A percentile compares a stretch with the other conserved stretches of the same genome.
phyloP scores from a whole-genome alignment of 2,797 vertebrate species.

The Hylomyscus alleni region DNA sequence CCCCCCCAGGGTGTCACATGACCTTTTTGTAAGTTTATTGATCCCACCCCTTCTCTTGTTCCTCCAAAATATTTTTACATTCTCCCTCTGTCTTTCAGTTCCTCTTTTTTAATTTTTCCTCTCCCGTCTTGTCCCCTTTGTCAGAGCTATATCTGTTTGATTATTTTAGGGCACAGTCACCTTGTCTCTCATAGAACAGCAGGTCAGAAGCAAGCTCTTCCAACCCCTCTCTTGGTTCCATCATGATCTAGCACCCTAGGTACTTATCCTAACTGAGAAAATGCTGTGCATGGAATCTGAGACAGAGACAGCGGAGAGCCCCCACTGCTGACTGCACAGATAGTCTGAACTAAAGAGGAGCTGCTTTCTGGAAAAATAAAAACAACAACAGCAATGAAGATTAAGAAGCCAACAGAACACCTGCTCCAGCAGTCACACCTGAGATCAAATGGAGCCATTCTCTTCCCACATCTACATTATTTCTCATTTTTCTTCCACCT shows the following conservation, averaged over 20 bases:
- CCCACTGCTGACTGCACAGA: neutral
- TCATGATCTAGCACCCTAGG: neutral
- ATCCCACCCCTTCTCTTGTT: neutral
- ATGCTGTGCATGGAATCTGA: neutral
- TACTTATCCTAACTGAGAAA: conserved; percentile 36
- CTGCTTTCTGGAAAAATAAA: neutral
- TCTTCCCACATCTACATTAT: neutral
- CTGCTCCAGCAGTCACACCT: neutral
- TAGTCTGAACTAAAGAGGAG: neutral
- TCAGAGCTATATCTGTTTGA: neutral
- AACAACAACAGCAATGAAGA: neutral
- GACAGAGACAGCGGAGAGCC: neutral
- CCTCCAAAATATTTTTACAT: conserved; percentile 11
- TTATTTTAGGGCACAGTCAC: neutral
- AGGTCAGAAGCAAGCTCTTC: neutral
- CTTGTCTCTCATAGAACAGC: neutral
- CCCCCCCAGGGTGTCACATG: neutral
- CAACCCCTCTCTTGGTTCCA: neutral
- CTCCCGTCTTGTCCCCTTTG: neutral
- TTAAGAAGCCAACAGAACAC: neutral
- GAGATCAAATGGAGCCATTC: neutral
- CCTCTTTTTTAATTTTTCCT: neutral
- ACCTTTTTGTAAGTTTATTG: neutral
- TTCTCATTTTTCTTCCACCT: neutral
- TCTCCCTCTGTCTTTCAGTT: neutral